A percentile compares a stretch with the other conserved stretches of the same genome.
Conservation (phyloP, 2,113 vertebrate species). For the Theropithecus gelada region DNA sequence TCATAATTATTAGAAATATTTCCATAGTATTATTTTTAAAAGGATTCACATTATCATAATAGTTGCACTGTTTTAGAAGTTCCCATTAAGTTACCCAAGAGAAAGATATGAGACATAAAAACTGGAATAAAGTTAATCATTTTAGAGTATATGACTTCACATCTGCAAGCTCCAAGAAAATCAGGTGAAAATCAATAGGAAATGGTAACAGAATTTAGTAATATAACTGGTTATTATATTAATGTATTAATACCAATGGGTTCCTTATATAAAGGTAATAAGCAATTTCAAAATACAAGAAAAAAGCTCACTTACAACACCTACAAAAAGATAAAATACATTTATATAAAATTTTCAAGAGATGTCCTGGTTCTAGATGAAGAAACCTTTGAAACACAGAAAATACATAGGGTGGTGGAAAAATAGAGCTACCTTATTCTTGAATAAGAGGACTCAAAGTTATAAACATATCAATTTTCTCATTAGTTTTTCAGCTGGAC, state of each 20-base stretch:
- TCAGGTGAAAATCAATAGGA: background rate
- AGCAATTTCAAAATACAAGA: background rate
- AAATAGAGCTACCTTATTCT: background rate
- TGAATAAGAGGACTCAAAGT: background rate
- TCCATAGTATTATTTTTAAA: background rate
- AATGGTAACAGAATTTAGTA: background rate
- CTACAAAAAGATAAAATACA: background rate
- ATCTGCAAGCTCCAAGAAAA: background rate
- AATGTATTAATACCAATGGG: background rate
- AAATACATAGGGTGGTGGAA: background rate
- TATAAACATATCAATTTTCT: background rate
- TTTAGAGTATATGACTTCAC: background rate
- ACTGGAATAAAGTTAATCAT: background rate
- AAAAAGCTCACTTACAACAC: background rate
- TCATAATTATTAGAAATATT: background rate
- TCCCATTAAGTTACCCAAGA: conserved; percentile 1
- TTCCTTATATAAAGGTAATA: background rate
- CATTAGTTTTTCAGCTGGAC: background rate
- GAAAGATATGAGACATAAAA: background rate
- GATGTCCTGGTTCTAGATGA: background rate
- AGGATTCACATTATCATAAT: background rate
- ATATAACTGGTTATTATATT: background rate
- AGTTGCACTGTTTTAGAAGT: background rate
- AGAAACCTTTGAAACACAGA: conserved; percentile 5
- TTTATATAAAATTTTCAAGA: conserved; percentile 2